These are phyloP conservation scores for Neosalanx taihuensis DNA, from an alignment of 2,797 vertebrate species.

Conservation along the genomic window DNA sequence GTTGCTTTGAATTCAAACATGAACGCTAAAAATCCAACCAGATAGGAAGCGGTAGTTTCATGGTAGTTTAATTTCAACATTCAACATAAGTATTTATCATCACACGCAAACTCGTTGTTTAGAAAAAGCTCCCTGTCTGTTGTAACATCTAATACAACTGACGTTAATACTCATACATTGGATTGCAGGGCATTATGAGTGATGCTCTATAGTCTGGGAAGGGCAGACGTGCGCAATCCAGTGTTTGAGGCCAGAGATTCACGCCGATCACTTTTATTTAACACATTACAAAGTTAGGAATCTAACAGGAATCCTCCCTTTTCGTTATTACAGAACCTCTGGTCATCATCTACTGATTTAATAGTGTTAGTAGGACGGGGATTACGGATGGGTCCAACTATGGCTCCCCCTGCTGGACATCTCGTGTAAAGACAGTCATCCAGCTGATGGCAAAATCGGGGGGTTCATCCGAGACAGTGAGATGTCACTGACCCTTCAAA, in stretches of 20 bases:
- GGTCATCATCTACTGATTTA: conserved; percentile 62
- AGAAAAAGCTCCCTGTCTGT: conserved; percentile 47
- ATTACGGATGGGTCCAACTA: conserved; percentile 38
- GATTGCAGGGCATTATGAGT: conserved; percentile 33
- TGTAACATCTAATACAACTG: conserved; percentile 24
- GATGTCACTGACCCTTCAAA: neutral
- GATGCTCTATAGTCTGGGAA: conserved; percentile 24
- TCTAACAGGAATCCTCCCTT: conserved; percentile 37
- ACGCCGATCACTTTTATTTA: neutral
- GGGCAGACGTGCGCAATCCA: conserved; percentile 28
- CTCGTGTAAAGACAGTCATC: conserved; percentile 9
- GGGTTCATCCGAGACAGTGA: neutral
- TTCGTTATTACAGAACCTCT: conserved; percentile 73
- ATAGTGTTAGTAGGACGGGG: conserved; percentile 64
- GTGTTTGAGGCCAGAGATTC: neutral
- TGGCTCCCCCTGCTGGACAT: neutral
- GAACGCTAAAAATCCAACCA: conserved; percentile 1
- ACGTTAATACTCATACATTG: conserved; percentile 42
- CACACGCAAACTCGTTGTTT: conserved; percentile 65
- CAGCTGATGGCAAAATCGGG: neutral
- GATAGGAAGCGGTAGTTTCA: conserved; percentile 48
- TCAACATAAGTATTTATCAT: conserved; percentile 71
- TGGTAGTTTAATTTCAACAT: conserved; percentile 79
- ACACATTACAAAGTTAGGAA: neutral
- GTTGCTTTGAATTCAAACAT: too few species aligned